A percentile compares a stretch with the other conserved stretches of the same genome.
Evolutionary conservation across 2,113 vertebrate genomes (phyloP).

Genomic region (human (Homo sapiens)): DNA sequence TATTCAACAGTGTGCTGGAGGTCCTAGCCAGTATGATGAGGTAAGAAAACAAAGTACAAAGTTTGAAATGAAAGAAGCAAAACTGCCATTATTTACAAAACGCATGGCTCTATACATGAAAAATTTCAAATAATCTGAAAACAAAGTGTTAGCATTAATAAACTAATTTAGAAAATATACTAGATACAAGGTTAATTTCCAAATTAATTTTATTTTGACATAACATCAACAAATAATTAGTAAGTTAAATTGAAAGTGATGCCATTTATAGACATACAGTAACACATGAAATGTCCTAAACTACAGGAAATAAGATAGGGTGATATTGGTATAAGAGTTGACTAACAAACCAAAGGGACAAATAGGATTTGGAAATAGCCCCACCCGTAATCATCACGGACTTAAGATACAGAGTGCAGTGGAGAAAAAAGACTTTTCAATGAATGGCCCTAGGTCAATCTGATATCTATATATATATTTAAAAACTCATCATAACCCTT

Average conservation of each 20-base stretch:
- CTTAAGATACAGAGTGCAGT: background rate
- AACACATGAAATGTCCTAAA: background rate
- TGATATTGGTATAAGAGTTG: background rate
- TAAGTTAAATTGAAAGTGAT: background rate
- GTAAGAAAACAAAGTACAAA: background rate
- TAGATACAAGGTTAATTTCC: background rate
- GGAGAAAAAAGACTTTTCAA: background rate
- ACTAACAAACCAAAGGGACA: background rate
- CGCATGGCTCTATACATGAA: background rate
- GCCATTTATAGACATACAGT: background rate
- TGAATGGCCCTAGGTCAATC: background rate
- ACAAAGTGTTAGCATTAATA: background rate
- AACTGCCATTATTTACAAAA: background rate
- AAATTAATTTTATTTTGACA: background rate
- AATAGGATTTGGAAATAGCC: background rate
- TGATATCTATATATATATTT: background rate
- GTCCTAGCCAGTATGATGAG: background rate
- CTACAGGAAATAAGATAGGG: background rate
- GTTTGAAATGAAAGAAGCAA: background rate
- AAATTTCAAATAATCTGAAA: conserved; percentile 14
- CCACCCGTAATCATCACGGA: background rate
- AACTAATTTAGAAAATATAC: background rate
- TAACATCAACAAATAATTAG: background rate
- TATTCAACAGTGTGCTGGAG: background rate
- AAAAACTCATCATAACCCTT: background rate